Percentiles rank a stretch among this genome's conserved stretches.
Evolutionary conservation across 2,113 vertebrate genomes (phyloP).

Genomic region (Eonycteris spelaea): DNA sequence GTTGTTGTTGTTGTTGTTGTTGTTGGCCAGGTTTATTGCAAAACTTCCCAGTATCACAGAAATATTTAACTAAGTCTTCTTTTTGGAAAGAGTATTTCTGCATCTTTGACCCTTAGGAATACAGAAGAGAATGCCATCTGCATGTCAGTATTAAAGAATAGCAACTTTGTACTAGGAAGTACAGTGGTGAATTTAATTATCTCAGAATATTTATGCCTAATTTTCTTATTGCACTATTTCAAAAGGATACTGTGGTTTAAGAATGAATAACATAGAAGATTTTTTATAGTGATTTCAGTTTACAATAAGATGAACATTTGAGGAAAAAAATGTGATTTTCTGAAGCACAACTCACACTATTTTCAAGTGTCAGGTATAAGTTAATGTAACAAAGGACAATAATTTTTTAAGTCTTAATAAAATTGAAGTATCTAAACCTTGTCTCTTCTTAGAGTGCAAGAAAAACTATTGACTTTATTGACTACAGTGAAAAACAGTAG

Average conservation of each 20-base stretch:
- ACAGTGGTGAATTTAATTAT: not conserved
- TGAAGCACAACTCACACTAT: not conserved
- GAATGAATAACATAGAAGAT: not conserved
- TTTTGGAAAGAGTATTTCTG: not conserved
- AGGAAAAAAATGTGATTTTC: conserved; percentile 34
- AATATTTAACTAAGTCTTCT: not conserved
- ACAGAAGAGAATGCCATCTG: not conserved
- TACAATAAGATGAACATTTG: conserved; percentile 7
- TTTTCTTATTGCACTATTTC: not conserved
- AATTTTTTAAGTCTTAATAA: not conserved
- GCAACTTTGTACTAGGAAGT: not conserved
- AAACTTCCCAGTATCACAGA: not conserved
- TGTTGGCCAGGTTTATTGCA: not conserved
- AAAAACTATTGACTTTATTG: not conserved
- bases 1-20: not conserved
- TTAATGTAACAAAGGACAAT: not conserved
- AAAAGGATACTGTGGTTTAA: conserved; percentile 30
- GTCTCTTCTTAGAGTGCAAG: not conserved
- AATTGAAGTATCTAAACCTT: not conserved
- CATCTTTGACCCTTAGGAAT: not conserved
- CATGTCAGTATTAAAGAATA: not conserved
- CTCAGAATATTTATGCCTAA: not conserved
- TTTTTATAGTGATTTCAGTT: conserved; percentile 29
- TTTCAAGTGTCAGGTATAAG: not conserved
- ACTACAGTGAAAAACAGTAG: not conserved